A percentile compares a stretch with the other conserved stretches of the same genome.
Evolutionary conservation across 2,888 invertebrate genomes (phyloP).

Genomic region (Drosophila pseudotalamancana): DNA sequence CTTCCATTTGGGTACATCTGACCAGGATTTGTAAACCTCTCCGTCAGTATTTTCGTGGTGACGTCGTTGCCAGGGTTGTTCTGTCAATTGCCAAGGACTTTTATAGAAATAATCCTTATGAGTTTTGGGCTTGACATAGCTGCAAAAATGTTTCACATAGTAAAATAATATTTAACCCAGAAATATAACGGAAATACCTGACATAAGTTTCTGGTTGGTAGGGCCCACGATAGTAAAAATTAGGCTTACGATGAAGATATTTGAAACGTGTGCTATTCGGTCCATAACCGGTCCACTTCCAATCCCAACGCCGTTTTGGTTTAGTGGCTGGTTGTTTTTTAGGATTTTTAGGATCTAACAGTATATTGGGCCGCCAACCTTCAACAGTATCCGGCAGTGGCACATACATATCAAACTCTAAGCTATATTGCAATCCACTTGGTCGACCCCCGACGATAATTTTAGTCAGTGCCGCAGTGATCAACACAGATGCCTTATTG

Average conservation of each 20-base stretch:
- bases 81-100: slow-evolving; percentile 39
- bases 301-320: slow-evolving; percentile 41
- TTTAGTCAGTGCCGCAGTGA: slow-evolving; percentile 70
- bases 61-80: background rate
- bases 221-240: slow-evolving; percentile 6
- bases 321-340: background rate
- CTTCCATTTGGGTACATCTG: slow-evolving; percentile 49
- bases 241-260: background rate
- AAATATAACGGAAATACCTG: slow-evolving; percentile 10
- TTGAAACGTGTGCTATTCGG: background rate
- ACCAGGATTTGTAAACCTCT: slow-evolving; percentile 40
- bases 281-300: slow-evolving; percentile 6
- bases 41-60: background rate
- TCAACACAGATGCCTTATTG: slow-evolving; percentile 53
- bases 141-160: background rate
- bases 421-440: slow-evolving; percentile 62
- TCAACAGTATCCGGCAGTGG: slow-evolving; percentile 73
- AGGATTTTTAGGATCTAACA: slow-evolving; percentile 8
- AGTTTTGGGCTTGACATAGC: slow-evolving; percentile 4
- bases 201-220: background rate
- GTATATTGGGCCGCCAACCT: slow-evolving; percentile 68
- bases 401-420: slow-evolving; percentile 74
- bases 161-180: background rate
- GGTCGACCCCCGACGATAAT: slow-evolving; percentile 67
- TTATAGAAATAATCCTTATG: slow-evolving; percentile 39